Conservation (phyloP, 2,888 invertebrate genomes). For the Rotaria socialis region DNA sequence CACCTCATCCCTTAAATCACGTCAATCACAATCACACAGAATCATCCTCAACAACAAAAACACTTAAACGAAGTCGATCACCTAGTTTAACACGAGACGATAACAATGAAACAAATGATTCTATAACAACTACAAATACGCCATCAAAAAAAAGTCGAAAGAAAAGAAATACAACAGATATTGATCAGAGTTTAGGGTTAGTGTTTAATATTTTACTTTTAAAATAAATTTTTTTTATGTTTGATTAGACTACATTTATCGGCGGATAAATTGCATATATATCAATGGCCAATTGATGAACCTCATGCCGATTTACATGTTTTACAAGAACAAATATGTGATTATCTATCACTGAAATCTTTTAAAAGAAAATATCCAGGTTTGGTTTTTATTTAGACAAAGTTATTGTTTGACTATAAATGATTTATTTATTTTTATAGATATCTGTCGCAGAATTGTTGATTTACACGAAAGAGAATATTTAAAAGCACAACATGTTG, state of each 20-base stretch:
- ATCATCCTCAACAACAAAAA: background rate
- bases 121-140: background rate
- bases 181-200: slow-evolving; percentile 32
- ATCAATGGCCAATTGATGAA: slow-evolving; percentile 77
- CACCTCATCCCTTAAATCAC: slow-evolving; percentile 18
- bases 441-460: slow-evolving; percentile 74
- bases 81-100: background rate
- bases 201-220: background rate
- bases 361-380: slow-evolving; percentile 77
- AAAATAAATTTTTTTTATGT: background rate
- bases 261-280: slow-evolving; percentile 83
- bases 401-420: background rate
- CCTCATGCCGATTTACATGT: slow-evolving; percentile 74
- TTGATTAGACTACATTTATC: slow-evolving; percentile 54
- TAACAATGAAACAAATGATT: background rate
- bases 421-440: slow-evolving; percentile 62
- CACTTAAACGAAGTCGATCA: background rate
- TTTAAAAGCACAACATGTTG: slow-evolving; percentile 74
- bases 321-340: slow-evolving; percentile 91
- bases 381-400: slow-evolving; percentile 46
- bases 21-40: slow-evolving; percentile 33
- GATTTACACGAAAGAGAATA: slow-evolving; percentile 86
- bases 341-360: slow-evolving; percentile 86
- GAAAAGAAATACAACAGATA: slow-evolving; percentile 22
- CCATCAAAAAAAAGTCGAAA: slow-evolving; percentile 30